Conservation (phyloP, 64 coral and sea anemone genomes). For the Acropora tenuis region DNA sequence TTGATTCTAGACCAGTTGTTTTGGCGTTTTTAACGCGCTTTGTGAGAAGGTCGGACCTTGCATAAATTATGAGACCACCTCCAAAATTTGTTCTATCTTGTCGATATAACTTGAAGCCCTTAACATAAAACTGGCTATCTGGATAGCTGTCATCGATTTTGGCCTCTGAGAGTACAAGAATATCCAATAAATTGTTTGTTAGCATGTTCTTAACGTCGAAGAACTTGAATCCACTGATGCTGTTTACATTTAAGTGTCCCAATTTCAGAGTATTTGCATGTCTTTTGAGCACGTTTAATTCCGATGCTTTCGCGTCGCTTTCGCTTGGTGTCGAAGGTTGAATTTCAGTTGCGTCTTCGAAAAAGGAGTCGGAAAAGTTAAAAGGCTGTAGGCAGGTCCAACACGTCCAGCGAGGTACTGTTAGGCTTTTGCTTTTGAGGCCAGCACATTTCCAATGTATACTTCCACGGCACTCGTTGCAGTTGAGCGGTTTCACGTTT, state of each 20-base stretch:
- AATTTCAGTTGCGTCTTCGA: neutral
- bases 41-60: neutral
- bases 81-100: conserved; percentile 6
- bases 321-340: neutral
- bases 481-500: neutral
- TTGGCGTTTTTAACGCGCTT: neutral
- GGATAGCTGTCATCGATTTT: conserved; percentile 16
- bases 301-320: conserved; percentile 14
- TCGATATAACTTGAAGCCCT: neutral
- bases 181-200: neutral
- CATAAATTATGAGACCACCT: neutral
- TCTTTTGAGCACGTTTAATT: neutral
- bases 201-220: conserved; percentile 23
- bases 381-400: neutral
- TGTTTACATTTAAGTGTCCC: conserved; percentile 27
- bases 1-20: no score
- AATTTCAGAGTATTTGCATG: conserved; percentile 1
- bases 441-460: neutral
- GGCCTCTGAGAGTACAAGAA: neutral
- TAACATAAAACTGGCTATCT: neutral
- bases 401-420: neutral
- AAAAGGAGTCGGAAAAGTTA: neutral
- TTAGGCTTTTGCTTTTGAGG: neutral
- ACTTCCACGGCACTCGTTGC: neutral
- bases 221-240: conserved; percentile 9